Conservation (phyloP, 37 sponge, comb jelly and placozoan genomes). For the Aplysina aerophoba region DNA sequence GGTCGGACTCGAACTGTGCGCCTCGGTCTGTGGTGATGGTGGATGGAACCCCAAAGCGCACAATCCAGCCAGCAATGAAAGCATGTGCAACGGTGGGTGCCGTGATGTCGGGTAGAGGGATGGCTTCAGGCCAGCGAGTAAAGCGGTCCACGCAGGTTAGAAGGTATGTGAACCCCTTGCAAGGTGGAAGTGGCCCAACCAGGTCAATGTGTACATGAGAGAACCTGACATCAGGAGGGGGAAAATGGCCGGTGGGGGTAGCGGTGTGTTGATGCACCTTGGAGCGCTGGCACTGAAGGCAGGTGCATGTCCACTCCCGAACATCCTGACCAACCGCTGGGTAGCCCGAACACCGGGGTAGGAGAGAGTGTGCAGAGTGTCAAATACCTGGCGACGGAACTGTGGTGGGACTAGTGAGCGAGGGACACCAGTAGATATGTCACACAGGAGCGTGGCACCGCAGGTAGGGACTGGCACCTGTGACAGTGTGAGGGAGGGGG, state of each 20-base stretch:
- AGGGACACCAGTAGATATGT: constrained; percentile 45
- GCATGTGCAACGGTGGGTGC: constrained; percentile 54
- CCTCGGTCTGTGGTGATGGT: constrained; percentile 65
- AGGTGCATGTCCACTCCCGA: constrained; percentile 42
- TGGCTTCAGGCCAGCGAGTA: constrained; percentile 52
- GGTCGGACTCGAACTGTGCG: constrained; percentile 55
- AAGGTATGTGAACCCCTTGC: constrained; percentile 38
- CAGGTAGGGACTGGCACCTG: constrained; percentile 17
- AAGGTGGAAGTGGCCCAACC: constrained; percentile 58
- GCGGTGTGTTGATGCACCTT: constrained; percentile 53
- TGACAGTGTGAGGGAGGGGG: constrained; percentile 15
- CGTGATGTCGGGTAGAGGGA: constrained; percentile 40
- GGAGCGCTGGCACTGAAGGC: constrained; percentile 45
- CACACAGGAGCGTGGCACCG: constrained; percentile 31
- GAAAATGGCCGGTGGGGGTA: constrained; percentile 16
- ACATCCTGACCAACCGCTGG: constrained; percentile 36
- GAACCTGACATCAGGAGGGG: constrained; percentile 42
- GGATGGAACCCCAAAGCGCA: constrained; percentile 65
- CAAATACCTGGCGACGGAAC: constrained; percentile 38
- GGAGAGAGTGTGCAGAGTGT: constrained; percentile 40
- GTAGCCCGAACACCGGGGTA: constrained; percentile 59
- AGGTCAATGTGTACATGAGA: constrained; percentile 49
- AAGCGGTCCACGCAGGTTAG: constrained; percentile 50
- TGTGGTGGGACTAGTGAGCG: constrained; percentile 36
- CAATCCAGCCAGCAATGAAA: constrained; percentile 51